Conservation (phyloP, 2,797 vertebrate genomes). For the Chrosomus eos region DNA sequence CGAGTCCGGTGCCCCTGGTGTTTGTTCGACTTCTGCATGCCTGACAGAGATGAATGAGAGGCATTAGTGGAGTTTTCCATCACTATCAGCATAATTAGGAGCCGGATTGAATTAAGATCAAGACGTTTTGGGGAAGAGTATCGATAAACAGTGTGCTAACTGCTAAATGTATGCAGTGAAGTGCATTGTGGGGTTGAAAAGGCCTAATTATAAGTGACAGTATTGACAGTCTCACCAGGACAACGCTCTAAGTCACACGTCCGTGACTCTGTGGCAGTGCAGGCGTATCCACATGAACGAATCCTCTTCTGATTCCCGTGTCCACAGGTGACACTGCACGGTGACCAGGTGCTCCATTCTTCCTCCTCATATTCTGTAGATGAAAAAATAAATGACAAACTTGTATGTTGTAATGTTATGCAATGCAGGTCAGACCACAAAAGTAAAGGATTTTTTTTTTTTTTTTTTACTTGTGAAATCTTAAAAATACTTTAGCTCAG, state of each 20-base stretch:
- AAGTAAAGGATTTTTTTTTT: slow-evolving; percentile 8
- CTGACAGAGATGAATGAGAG: slow-evolving; percentile 39
- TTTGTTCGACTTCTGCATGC: slow-evolving; percentile 29
- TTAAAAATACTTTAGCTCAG: slow-evolving; percentile 27
- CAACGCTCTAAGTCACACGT: slow-evolving; percentile 76
- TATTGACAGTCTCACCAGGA: slow-evolving; percentile 71
- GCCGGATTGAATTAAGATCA: slow-evolving; percentile 35
- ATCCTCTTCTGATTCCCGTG: slow-evolving; percentile 79
- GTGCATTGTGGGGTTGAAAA: neutral
- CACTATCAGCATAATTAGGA: slow-evolving; percentile 31
- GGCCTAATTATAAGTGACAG: neutral
- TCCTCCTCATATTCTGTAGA: slow-evolving; percentile 78
- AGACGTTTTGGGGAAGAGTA: neutral
- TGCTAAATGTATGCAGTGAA: neutral
- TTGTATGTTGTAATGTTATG: slow-evolving; percentile 65
- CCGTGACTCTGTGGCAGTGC: slow-evolving; percentile 77
- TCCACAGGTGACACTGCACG: slow-evolving; percentile 80
- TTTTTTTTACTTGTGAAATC: slow-evolving; percentile 3
- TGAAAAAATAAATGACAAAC: slow-evolving; percentile 5
- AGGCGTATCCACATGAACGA: slow-evolving; percentile 79
- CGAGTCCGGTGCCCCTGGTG: slow-evolving; percentile 34
- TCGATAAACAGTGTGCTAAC: neutral
- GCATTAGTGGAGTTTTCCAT: slow-evolving; percentile 36
- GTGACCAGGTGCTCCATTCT: slow-evolving; percentile 84
- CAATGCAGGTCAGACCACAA: slow-evolving; percentile 59